phyloP scores from a whole-genome alignment of 2,113 vertebrate species.

The Nothoprocta pentlandii region DNA sequence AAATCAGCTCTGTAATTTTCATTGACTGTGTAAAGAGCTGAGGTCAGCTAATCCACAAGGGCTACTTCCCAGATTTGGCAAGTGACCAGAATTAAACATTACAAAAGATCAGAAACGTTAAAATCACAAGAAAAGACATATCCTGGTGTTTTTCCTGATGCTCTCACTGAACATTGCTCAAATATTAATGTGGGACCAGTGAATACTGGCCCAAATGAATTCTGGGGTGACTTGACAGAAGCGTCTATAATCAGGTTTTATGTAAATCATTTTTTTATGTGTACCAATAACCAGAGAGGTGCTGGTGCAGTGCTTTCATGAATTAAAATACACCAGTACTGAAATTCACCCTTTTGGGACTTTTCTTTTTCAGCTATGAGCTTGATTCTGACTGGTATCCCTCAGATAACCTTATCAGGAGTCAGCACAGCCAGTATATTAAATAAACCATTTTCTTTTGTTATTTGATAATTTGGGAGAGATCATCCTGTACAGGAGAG shows the following conservation, averaged over 20 bases:
- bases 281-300: rapidly evolving
- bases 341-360: not conserved
- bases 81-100: constrained; percentile 57
- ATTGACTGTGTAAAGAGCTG: constrained; percentile 59
- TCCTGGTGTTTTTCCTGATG: not conserved
- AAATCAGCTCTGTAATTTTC: constrained; percentile 58
- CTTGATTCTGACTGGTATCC: not conserved
- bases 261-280: not conserved
- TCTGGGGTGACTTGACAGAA: not conserved
- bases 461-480: not conserved
- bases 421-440: not conserved
- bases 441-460: constrained; percentile 28
- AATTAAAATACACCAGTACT: not conserved
- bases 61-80: constrained; percentile 50
- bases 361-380: not conserved
- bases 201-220: not conserved
- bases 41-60: constrained; percentile 58
- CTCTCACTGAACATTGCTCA: not conserved
- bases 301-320: not conserved
- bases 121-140: constrained; percentile 20
- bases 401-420: not conserved
- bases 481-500: not conserved
- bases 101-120: constrained; percentile 17
- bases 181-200: not conserved
- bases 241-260: not conserved